Percentiles rank a stretch among this genome's conserved stretches.
Conservation (phyloP, 1,140 invertebrate genomes). For the Drosophila asahinai region DNA sequence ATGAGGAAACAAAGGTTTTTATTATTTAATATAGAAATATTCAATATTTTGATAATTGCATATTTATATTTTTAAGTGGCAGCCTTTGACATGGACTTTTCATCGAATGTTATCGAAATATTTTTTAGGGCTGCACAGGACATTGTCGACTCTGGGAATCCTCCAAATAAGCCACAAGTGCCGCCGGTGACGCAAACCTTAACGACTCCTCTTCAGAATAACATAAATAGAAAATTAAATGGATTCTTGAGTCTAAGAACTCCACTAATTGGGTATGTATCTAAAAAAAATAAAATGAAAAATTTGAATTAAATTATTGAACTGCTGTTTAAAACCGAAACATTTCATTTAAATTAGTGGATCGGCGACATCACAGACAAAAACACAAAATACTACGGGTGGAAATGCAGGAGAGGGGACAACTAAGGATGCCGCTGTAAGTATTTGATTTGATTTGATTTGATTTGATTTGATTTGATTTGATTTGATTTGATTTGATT, state of each 20-base stretch:
- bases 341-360: conserved; percentile 18
- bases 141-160: conserved; percentile 61
- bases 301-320: not conserved
- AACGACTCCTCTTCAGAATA: conserved; percentile 76
- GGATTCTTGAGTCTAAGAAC: conserved; percentile 92
- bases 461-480: not conserved
- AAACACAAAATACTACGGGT: conserved; percentile 86
- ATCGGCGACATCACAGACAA: conserved; percentile 88
- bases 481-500: too few species aligned
- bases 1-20: too few species aligned
- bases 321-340: too few species aligned
- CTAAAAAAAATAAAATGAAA: not conserved
- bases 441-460: conserved; percentile 13
- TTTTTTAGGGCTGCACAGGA: conserved; percentile 69
- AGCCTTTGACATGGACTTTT: not conserved
- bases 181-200: conserved; percentile 59
- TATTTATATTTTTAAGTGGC: too few species aligned
- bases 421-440: conserved; percentile 72
- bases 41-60: too few species aligned
- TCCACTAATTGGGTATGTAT: conserved; percentile 89
- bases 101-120: not conserved
- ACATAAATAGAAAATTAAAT: conserved; percentile 87
- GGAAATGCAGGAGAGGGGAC: conserved; percentile 80
- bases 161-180: conserved; percentile 62
- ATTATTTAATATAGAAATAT: too few species aligned